Conservation (phyloP, 1,140 invertebrate species). For the Homarus americanus region DNA sequence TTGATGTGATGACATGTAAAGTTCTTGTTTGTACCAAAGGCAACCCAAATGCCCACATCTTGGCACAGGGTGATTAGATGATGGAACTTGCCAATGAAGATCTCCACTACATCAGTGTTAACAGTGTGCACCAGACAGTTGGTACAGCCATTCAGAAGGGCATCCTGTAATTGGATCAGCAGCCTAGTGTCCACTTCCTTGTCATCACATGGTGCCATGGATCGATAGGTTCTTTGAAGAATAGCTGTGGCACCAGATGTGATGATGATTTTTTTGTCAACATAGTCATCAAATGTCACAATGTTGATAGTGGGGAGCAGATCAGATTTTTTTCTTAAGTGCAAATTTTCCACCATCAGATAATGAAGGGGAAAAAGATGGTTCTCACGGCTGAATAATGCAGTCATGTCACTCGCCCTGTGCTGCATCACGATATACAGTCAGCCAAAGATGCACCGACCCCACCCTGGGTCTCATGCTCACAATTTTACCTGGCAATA, state of each 20-base stretch:
- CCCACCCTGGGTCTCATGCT: too few species aligned
- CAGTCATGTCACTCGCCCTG: neutral
- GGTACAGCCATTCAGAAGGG: constrained; percentile 48
- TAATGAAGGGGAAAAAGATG: constrained; percentile 6
- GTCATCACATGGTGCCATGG: constrained; percentile 37
- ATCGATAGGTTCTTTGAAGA: neutral
- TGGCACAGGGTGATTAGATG: neutral
- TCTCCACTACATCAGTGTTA: constrained; percentile 76
- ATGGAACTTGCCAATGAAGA: too few species aligned
- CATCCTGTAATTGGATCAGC: constrained; percentile 74
- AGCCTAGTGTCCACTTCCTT: constrained; percentile 76
- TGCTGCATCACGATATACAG: neutral
- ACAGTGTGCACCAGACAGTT: constrained; percentile 68
- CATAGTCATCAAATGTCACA: neutral
- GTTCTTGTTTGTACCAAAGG: constrained; percentile 67
- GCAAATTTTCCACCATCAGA: constrained; percentile 10
- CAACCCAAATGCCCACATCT: constrained; percentile 1
- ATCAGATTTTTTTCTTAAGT: neutral
- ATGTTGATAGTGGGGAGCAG: neutral
- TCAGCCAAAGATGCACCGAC: too few species aligned
- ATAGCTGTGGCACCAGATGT: too few species aligned
- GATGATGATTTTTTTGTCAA: constrained; percentile 14
- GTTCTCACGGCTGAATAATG: constrained; percentile 27
- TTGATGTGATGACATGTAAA: constrained; percentile 26
- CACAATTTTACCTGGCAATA: too few species aligned